These are phyloP conservation scores for Orientallactaga bullata DNA, from an alignment of 2,113 vertebrate genomes.

Conservation along the genomic window DNA sequence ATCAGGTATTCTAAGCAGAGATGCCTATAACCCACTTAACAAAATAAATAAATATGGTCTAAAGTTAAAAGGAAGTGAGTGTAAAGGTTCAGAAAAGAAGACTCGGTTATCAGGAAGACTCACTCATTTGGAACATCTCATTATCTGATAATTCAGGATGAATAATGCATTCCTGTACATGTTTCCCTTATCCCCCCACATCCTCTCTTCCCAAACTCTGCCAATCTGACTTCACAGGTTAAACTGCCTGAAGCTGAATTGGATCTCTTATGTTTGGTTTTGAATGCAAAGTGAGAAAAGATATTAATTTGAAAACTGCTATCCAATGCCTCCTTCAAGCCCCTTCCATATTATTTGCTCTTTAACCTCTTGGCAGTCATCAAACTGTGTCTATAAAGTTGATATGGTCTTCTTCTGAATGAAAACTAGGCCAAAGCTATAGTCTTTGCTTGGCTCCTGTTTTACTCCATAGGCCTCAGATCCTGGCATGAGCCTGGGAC, in stretches of 20 bases:
- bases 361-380: background rate
- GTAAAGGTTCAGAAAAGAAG: slow-evolving; percentile 27
- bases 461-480: background rate
- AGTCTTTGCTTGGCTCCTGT: background rate
- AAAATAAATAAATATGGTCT: slow-evolving; percentile 56
- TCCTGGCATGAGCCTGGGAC: background rate
- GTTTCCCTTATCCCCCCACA: background rate
- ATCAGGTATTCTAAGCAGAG: slow-evolving; percentile 33
- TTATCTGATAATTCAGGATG: slow-evolving; percentile 68
- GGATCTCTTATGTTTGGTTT: slow-evolving; percentile 58
- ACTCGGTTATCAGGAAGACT: slow-evolving; percentile 55
- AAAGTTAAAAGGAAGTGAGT: slow-evolving; percentile 51
- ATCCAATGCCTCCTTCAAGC: background rate
- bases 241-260: slow-evolving; percentile 38
- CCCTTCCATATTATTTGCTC: background rate
- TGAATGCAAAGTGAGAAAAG: slow-evolving; percentile 60
- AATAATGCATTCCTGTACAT: slow-evolving; percentile 57
- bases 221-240: slow-evolving; percentile 65
- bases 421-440: background rate
- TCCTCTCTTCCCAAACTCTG: slow-evolving; percentile 42
- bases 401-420: slow-evolving; percentile 36
- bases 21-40: background rate
- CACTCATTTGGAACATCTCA: slow-evolving; percentile 73
- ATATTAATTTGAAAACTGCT: slow-evolving; percentile 55
- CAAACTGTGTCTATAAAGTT: slow-evolving; percentile 33